These are phyloP conservation scores for Odontamblyopus rebecca DNA, from an alignment of 2,797 vertebrate genomes.

Conservation along the genomic window DNA sequence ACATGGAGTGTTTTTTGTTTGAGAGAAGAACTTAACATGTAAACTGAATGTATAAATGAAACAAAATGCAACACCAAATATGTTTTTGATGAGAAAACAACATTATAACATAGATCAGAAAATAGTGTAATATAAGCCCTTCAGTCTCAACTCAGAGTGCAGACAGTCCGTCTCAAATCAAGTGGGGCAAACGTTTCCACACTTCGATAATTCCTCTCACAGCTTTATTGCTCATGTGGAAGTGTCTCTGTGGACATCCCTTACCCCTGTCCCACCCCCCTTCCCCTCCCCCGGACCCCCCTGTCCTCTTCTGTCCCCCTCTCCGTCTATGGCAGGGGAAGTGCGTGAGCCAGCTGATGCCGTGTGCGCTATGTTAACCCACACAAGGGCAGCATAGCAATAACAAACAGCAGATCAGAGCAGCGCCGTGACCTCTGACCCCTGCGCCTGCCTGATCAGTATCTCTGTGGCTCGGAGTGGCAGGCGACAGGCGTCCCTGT, in stretches of 20 bases:
- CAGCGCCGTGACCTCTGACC: constrained; percentile 71
- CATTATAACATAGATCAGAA: too few relatives aligned
- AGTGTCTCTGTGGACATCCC: constrained; percentile 58
- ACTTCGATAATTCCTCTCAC: too few relatives aligned
- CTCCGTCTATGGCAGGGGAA: constrained; percentile 39
- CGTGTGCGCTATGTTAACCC: constrained; percentile 77
- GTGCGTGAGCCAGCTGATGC: constrained; percentile 60
- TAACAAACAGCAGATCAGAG: constrained; percentile 83
- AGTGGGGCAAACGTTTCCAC: too few relatives aligned
- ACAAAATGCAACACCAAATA: too few relatives aligned
- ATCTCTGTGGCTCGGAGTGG: constrained; percentile 44
- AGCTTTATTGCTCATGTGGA: constrained; percentile 34
- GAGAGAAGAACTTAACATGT: too few relatives aligned
- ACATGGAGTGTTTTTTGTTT: too few relatives aligned
- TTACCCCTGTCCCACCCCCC: neutral
- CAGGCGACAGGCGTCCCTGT: constrained; percentile 38
- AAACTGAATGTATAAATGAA: too few relatives aligned
- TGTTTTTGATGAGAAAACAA: too few relatives aligned
- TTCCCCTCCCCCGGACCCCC: neutral
- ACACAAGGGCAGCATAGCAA: constrained; percentile 81
- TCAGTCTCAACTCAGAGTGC: too few relatives aligned
- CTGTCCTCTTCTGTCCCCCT: neutral
- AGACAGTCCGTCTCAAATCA: too few relatives aligned
- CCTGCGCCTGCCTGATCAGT: constrained; percentile 62
- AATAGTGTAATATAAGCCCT: too few relatives aligned